Evolutionary conservation across 2,797 vertebrate genomes (phyloP).

Genomic region (Nyctalus aviator): DNA sequence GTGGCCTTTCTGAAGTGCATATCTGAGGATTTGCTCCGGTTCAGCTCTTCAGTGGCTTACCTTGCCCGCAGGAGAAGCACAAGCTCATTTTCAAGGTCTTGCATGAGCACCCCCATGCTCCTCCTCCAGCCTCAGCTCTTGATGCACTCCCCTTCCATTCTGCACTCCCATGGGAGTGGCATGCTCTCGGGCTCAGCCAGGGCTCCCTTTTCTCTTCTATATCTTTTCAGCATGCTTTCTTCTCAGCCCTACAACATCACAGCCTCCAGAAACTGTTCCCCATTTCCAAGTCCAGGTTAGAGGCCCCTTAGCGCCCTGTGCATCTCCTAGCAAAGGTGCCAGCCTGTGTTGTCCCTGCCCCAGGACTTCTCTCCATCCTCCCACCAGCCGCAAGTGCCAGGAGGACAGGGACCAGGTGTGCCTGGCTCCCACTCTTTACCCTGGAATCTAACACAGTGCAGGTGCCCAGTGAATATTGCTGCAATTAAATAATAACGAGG

Average conservation of each 20-base stretch:
- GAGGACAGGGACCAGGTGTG: neutral
- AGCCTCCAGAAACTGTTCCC: neutral
- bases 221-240: neutral
- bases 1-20: neutral
- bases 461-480: neutral
- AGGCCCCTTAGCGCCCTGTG: neutral
- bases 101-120: neutral
- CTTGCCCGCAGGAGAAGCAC: neutral
- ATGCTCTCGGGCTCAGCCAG: neutral
- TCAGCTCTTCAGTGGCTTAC: neutral
- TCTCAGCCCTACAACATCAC: neutral
- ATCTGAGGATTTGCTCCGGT: slow-evolving; percentile 9
- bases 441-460: neutral
- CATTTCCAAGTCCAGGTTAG: neutral
- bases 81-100: neutral
- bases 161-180: neutral
- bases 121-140: neutral
- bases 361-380: neutral
- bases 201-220: neutral
- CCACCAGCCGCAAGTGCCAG: no score
- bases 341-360: neutral
- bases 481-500: neutral
- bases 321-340: neutral
- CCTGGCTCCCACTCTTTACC: neutral
- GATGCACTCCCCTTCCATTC: neutral